Base-by-base conservation (phyloP, 2,113 vertebrate genomes). In the Scopus umbretta region DNA sequence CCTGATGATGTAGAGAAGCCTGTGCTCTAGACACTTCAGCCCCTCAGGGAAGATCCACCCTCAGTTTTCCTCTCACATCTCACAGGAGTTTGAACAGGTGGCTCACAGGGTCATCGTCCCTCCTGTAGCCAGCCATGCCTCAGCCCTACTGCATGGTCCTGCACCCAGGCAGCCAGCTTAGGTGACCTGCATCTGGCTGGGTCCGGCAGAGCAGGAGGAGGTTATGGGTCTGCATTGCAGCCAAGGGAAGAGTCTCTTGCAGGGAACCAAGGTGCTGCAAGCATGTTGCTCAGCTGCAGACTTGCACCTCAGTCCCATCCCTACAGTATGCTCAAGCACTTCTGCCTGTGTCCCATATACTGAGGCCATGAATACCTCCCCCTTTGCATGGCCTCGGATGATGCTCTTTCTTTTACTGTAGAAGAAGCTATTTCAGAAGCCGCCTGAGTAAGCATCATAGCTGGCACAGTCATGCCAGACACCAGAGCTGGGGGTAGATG, bases 101-200 rank as follows among this genome's bases (percentile, higher is more conserved):
- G 26, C 20, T 58, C 15, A 23, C 0, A 0, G 25, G 20, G 38
- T 45, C 30, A 23, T 17, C 1, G 0, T 62, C 7, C 21, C 25
- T 86, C 34, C 17, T 7, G 1, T 17, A 43, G 17, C 27, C 43
- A 40, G 23, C 14, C 2, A 1, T 27, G 50, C 45, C 32, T 49
- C 67, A 47, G 11, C 20, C 17, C 50, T 47, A 22, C n/a, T 1
- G 2, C 21, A 65, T 21, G 19, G 29, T 38, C 43, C 66, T 42
- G 36, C 58, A 34, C 10, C 14, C 49, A 26, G 27, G 8, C 27
- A 88, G 5, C 9, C 10, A 22, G 7, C 66, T 7, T 3, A 4
- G 22, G 43, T 26, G 23, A 30, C 26, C 52, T 22, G 36, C 43
- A 78, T 27, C 63, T 68, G 43, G 3, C 45, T 86, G 74, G n/a